Conservation (phyloP, 1,140 invertebrate species). For the Zaprionus ghesquierei region DNA sequence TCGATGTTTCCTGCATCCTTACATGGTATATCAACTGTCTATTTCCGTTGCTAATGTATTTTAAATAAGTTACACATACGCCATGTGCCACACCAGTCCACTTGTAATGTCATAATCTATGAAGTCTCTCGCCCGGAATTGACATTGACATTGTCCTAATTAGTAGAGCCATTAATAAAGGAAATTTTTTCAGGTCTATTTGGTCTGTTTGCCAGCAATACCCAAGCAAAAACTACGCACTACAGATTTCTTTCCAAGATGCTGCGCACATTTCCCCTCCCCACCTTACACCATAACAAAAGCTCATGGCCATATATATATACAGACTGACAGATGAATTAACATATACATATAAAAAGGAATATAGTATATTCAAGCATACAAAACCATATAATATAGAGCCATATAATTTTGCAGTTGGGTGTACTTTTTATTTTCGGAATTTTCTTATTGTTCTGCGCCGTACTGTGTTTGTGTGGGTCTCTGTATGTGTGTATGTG, state of each 20-base stretch:
- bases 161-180: slow-evolving; percentile 36
- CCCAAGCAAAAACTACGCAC: slow-evolving; percentile 25
- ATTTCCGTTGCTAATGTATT: not conserved
- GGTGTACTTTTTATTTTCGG: slow-evolving; percentile 26
- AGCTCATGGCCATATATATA: slow-evolving; percentile 28
- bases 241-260: slow-evolving; percentile 10
- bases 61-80: slow-evolving; percentile 16
- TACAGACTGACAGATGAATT: not conserved
- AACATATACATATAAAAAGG: not conserved
- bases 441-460: slow-evolving; percentile 43
- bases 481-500: too few relatives aligned
- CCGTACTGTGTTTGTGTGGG: not conserved
- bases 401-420: slow-evolving; percentile 32
- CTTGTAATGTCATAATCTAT: not conserved
- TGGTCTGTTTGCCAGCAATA: slow-evolving; percentile 31
- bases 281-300: not conserved
- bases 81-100: not conserved
- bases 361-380: not conserved
- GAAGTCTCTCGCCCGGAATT: slow-evolving; percentile 3
- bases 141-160: slow-evolving; percentile 25
- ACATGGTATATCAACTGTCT: not conserved
- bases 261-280: slow-evolving; percentile 6
- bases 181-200: slow-evolving; percentile 14
- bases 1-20: not conserved
- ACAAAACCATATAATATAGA: slow-evolving; percentile 13